Evolutionary conservation across 1,140 invertebrate genomes (phyloP).

Genomic region (Hyposmocoma kahamanoa): DNA sequence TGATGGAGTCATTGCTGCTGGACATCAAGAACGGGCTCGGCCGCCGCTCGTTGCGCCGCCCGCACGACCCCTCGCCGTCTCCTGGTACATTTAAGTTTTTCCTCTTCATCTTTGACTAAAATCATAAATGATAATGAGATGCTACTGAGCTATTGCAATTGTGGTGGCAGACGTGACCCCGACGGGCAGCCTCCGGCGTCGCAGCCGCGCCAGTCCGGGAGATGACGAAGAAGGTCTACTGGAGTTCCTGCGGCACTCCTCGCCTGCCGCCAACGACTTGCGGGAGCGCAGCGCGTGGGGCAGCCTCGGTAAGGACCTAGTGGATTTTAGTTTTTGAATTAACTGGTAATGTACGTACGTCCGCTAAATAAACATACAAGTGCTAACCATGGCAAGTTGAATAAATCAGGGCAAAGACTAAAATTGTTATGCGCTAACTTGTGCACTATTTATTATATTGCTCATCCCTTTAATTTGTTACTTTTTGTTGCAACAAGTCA

Average conservation of each 20-base stretch:
- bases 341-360: too few species aligned
- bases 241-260: conserved; percentile 86
- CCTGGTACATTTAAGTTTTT: conserved; percentile 73
- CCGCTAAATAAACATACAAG: too few species aligned
- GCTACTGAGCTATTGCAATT: not conserved
- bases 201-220: conserved; percentile 86
- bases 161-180: conserved; percentile 85
- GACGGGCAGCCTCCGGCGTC: conserved; percentile 87
- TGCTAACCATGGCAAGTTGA: too few species aligned
- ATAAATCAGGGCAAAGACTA: too few species aligned
- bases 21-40: conserved; percentile 81
- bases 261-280: conserved; percentile 81
- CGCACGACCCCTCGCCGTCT: conserved; percentile 72
- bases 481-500: too few species aligned
- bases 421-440: too few species aligned
- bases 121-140: not conserved
- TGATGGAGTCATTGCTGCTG: conserved; percentile 82
- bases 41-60: conserved; percentile 39
- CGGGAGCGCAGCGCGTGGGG: conserved; percentile 91
- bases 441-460: too few species aligned
- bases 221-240: conserved; percentile 86
- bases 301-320: conserved; percentile 83
- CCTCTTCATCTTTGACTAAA: not conserved
- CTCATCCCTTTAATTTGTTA: too few species aligned
- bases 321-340: too few species aligned